phyloP scores from a whole-genome alignment of 1,140 invertebrate species.

The Ceratina calcarata region DNA sequence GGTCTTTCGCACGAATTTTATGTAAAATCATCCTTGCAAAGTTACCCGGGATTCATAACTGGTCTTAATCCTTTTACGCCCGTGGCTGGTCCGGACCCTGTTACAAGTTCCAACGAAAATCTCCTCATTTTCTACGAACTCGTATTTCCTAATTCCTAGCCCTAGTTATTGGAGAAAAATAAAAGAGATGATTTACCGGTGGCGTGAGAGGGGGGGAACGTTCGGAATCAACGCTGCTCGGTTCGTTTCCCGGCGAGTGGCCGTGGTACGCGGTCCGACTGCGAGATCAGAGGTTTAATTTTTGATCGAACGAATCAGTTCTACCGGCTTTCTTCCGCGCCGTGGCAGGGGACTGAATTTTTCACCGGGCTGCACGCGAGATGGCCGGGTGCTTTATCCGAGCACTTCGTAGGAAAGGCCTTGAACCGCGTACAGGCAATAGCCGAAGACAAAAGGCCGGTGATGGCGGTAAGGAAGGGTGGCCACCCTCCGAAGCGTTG shows the following conservation, averaged over 20 bases:
- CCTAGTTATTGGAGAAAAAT: neutral
- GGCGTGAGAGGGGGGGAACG: too few relatives aligned
- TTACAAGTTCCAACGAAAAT: neutral
- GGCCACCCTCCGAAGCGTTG: neutral
- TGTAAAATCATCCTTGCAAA: conserved; percentile 6
- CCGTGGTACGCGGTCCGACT: neutral
- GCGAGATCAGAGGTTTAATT: neutral
- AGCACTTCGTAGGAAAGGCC: neutral
- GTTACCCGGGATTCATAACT: neutral
- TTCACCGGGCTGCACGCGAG: neutral
- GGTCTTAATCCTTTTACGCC: conserved; percentile 5
- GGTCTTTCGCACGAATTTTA: conserved; percentile 31
- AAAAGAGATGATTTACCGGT: conserved; percentile 9
- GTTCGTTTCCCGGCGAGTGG: conserved; percentile 6
- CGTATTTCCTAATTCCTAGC: too few relatives aligned
- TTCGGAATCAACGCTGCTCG: neutral
- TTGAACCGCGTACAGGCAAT: neutral
- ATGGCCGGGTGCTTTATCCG: neutral
- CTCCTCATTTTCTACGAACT: neutral
- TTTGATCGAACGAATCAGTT: neutral
- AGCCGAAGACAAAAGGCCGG: neutral
- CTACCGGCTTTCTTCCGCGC: too few relatives aligned
- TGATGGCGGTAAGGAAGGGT: neutral
- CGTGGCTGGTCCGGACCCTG: neutral
- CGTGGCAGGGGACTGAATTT: neutral